These are phyloP conservation scores for Xiphophorus hellerii DNA, from an alignment of 2,113 vertebrate genomes.

Conservation along the genomic window DNA sequence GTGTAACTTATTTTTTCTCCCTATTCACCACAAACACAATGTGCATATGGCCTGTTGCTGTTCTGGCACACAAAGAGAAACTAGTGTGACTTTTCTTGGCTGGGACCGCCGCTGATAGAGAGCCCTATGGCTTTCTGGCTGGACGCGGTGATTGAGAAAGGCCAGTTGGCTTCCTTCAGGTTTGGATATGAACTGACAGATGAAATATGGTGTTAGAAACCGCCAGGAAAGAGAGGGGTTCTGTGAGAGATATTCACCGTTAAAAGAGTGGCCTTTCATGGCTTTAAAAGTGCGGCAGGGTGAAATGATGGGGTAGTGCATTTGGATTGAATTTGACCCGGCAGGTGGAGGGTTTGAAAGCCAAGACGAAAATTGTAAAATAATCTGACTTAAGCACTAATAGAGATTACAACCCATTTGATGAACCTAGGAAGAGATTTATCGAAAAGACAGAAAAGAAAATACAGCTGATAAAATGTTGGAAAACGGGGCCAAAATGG, in stretches of 20 bases:
- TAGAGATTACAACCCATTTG: conserved; percentile 3
- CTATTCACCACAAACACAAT: conserved; percentile 50
- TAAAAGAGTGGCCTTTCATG: conserved; percentile 44
- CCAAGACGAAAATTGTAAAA: conserved; percentile 17
- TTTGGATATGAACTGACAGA: conserved; percentile 69
- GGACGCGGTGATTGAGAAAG: conserved; percentile 61
- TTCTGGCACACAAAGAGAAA: conserved; percentile 49
- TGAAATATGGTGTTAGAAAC: conserved; percentile 71
- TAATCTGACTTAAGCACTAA: neutral
- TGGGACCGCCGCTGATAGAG: conserved; percentile 49
- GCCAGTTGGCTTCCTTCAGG: conserved; percentile 72
- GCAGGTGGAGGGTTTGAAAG: neutral
- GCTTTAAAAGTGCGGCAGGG: conserved; percentile 27
- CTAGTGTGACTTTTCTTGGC: conserved; percentile 58
- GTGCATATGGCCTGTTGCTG: conserved; percentile 53
- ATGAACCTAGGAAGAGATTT: neutral
- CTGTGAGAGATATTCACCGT: conserved; percentile 55
- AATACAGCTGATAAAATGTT: neutral
- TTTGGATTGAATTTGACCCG: conserved; percentile 4
- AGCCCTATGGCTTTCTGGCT: conserved; percentile 66
- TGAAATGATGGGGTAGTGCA: conserved; percentile 21
- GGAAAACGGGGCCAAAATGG: neutral
- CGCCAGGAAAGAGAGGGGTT: conserved; percentile 68
- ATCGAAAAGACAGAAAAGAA: no score
- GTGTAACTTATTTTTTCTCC: conserved; percentile 19